Conservation (phyloP, 2,113 vertebrate species). For the Morphnarchus princeps region DNA sequence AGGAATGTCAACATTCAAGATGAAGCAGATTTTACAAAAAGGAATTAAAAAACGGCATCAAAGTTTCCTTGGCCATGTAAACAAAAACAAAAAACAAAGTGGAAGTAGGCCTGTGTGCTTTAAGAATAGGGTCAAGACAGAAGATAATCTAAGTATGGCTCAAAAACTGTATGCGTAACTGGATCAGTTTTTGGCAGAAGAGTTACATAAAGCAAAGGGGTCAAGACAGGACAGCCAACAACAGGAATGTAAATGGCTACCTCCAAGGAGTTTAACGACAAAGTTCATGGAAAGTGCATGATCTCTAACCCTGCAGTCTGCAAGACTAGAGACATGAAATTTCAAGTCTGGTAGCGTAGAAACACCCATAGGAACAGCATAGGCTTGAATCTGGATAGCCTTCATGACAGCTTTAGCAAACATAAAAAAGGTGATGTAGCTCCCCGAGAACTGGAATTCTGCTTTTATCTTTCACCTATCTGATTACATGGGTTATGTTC, state of each 20-base stretch:
- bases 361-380: neutral
- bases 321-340: neutral
- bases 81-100: neutral
- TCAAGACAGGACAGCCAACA: neutral
- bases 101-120: neutral
- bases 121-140: neutral
- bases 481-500: neutral
- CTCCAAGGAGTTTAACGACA: neutral
- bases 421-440: neutral
- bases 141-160: neutral
- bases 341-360: neutral
- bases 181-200: neutral
- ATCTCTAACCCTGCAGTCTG: neutral
- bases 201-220: neutral
- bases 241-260: neutral
- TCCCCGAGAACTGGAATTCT: neutral
- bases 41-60: neutral
- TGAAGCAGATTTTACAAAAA: neutral
- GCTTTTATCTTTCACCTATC: neutral
- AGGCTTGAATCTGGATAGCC: neutral
- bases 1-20: neutral
- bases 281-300: neutral
- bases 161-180: neutral
- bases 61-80: neutral
- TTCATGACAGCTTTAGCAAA: neutral